A percentile compares a stretch with the other conserved stretches of the same genome.
Evolutionary conservation across 2,888 invertebrate genomes (phyloP).

Genomic region (Pristionchus arcanus): DNA sequence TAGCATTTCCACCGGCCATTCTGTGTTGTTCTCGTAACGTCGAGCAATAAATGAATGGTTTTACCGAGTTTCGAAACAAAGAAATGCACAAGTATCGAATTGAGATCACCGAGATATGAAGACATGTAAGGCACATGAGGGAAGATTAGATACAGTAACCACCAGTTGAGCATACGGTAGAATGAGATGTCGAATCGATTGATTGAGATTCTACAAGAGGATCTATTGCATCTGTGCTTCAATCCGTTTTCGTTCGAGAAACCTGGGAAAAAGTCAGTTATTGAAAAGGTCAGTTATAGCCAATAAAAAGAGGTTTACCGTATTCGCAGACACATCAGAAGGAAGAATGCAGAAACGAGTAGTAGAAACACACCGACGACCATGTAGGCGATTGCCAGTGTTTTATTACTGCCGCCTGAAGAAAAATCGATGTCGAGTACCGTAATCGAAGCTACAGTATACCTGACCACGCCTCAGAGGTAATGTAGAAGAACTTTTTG

Average conservation of each 20-base stretch:
- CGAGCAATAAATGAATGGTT: constrained; percentile 31
- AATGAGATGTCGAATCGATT: constrained; percentile 23
- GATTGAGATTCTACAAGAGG: not conserved
- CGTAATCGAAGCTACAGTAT: not conserved
- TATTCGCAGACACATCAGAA: constrained; percentile 33
- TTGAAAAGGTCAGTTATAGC: no score
- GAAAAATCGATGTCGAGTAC: not conserved
- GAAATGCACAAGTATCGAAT: constrained; percentile 5
- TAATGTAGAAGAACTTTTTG: constrained; percentile 44
- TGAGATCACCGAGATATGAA: constrained; percentile 19
- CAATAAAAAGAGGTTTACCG: not conserved
- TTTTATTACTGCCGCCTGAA: constrained; percentile 37
- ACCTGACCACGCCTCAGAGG: constrained; percentile 38
- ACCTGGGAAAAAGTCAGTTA: not conserved
- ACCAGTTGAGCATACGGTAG: constrained; percentile 11
- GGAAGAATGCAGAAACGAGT: constrained; percentile 38
- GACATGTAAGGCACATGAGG: constrained; percentile 3
- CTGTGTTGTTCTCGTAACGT: not conserved
- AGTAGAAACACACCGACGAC: constrained; percentile 50
- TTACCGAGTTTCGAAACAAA: constrained; percentile 11
- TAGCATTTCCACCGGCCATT: constrained; percentile 1
- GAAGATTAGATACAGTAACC: not conserved
- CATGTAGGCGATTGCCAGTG: constrained; percentile 50
- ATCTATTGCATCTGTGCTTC: constrained; percentile 24
- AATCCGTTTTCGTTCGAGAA: constrained; percentile 33